Conservation (phyloP, 2,797 vertebrate species). For the Gymnoscopelus microlampas region DNA sequence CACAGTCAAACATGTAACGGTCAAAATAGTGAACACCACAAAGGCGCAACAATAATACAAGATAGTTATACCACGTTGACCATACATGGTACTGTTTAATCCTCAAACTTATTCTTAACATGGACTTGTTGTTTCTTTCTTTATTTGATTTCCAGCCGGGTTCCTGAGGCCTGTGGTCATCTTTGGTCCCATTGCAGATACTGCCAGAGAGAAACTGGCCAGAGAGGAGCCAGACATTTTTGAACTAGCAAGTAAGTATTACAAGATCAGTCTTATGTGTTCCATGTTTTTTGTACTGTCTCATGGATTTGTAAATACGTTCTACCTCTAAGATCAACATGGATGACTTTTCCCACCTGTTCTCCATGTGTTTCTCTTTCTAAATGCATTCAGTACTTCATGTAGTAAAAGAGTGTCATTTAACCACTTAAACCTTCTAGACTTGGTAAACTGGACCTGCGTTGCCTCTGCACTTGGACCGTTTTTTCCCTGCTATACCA, state of each 20-base stretch:
- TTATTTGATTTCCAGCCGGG: constrained; percentile 82
- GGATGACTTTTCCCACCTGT: background rate
- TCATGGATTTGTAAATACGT: background rate
- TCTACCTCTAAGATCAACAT: background rate
- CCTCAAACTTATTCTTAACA: background rate
- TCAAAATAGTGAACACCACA: no score
- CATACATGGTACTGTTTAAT: background rate
- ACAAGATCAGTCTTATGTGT: background rate
- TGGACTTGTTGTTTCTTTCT: background rate
- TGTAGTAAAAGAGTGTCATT: background rate
- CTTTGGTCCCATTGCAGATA: constrained; percentile 96
- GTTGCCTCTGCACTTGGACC: no score
- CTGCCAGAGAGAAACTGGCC: constrained; percentile 93
- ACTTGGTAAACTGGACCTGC: no score
- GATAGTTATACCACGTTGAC: background rate
- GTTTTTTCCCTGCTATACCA: background rate
- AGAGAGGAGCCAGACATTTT: constrained; percentile 95
- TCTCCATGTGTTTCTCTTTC: background rate
- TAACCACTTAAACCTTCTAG: background rate
- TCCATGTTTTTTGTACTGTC: background rate
- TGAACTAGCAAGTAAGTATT: constrained; percentile 94
- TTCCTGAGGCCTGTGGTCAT: constrained; percentile 97
- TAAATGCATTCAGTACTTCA: background rate
- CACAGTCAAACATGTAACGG: no score
- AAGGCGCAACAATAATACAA: no score